Conservation (phyloP, 2,113 vertebrate species). For the Hystrix brachyura region DNA sequence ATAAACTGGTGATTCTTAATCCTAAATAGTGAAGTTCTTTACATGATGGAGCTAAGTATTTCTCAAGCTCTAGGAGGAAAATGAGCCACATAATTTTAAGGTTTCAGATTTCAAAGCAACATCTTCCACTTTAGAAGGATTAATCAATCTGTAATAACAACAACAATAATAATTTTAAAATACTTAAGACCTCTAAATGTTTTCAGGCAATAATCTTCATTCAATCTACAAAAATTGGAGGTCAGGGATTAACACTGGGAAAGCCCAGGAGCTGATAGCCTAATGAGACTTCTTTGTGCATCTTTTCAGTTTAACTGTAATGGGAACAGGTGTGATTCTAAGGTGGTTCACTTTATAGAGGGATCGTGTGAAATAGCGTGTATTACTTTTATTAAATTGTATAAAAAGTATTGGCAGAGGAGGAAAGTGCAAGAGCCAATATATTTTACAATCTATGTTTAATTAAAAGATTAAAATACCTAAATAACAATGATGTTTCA, state of each 20-base stretch:
- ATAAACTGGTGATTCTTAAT: constrained; percentile 36
- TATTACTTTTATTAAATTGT: not conserved
- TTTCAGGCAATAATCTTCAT: constrained; percentile 5
- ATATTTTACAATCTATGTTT: not conserved
- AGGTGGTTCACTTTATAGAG: not conserved
- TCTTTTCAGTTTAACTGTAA: not conserved
- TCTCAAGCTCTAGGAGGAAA: not conserved
- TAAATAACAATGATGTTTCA: not conserved
- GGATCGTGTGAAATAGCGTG: not conserved
- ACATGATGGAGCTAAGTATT: not conserved
- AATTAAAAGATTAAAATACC: not conserved
- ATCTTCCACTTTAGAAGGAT: not conserved
- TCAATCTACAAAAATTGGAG: not conserved
- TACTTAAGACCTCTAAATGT: not conserved
- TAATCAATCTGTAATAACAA: not conserved
- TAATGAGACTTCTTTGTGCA: not conserved
- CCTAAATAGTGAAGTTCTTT: not conserved
- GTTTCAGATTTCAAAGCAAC: not conserved
- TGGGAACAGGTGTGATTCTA: not conserved
- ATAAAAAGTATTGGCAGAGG: not conserved
- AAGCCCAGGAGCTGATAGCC: not conserved
- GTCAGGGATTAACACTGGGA: not conserved
- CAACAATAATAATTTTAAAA: not conserved
- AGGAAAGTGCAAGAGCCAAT: not conserved
- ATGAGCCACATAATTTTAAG: not conserved